Evolutionary conservation across 2,113 vertebrate genomes (phyloP).

Genomic region (Podiceps cristatus): DNA sequence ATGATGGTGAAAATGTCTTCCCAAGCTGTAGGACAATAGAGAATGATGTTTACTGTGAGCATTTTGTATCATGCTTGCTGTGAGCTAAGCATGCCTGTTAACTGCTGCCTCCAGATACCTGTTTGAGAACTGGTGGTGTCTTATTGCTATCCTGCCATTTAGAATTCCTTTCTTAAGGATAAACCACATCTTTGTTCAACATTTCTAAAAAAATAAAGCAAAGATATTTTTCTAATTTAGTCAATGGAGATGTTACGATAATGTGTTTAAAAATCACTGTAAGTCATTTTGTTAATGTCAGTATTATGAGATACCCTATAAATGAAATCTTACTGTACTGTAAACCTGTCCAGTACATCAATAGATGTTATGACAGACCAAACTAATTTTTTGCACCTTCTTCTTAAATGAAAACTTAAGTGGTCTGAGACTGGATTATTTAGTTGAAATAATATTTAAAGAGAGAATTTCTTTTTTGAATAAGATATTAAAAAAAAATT

Average conservation of each 20-base stretch:
- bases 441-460: background rate
- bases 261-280: constrained; percentile 45
- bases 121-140: background rate
- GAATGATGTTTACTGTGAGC: background rate
- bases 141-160: background rate
- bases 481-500: background rate
- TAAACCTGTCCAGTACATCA: constrained; percentile 49
- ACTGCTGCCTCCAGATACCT: background rate
- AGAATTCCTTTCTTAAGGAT: background rate
- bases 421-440: background rate
- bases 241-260: background rate
- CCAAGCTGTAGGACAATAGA: background rate
- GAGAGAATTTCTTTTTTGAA: accelerated
- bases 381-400: constrained; percentile 14
- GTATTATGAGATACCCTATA: background rate
- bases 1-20: background rate
- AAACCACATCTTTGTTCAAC: background rate
- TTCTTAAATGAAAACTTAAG: background rate
- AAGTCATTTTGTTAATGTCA: constrained; percentile 35
- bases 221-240: constrained; percentile 6
- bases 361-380: constrained; percentile 5
- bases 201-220: background rate
- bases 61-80: background rate
- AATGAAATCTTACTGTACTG: constrained; percentile 49
- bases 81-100: background rate